These are phyloP conservation scores for Clarias magur DNA, from an alignment of 2,113 vertebrate genomes.

Conservation along the genomic window DNA sequence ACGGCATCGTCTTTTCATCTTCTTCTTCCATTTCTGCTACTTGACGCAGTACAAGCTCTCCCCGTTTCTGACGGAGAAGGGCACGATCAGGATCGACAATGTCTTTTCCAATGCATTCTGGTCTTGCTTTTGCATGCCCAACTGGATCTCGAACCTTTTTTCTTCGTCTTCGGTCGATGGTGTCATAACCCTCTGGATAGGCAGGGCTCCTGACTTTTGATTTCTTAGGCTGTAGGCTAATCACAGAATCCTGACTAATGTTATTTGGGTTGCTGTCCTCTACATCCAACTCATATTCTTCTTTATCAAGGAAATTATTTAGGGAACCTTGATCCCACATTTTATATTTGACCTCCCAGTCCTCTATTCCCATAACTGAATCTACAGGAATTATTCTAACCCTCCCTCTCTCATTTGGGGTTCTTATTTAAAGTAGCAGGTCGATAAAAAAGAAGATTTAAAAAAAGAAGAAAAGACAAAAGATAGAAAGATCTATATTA, in stretches of 20 bases:
- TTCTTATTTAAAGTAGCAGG: conserved; percentile 65
- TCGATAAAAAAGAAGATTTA: conserved; percentile 26
- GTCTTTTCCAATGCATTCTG: conserved; percentile 50
- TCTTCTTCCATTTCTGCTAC: conserved; percentile 71
- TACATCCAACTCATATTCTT: conserved; percentile 66
- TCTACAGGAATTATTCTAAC: conserved; percentile 87
- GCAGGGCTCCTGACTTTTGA: conserved; percentile 63
- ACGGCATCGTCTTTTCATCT: conserved; percentile 64
- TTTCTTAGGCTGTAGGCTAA: conserved; percentile 54
- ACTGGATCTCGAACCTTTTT: conserved; percentile 72
- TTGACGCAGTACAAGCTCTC: conserved; percentile 65
- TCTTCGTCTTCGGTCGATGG: conserved; percentile 81
- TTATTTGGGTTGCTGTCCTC: conserved; percentile 53
- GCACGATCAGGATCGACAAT: conserved; percentile 58
- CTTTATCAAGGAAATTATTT: conserved; percentile 78
- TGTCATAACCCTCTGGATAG: conserved; percentile 84
- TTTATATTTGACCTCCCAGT: conserved; percentile 80
- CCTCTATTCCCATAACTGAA: conserved; percentile 79
- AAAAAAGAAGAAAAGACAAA: conserved; percentile 53
- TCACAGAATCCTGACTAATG: conserved; percentile 59
- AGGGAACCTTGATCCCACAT: conserved; percentile 71
- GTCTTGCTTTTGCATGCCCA: conserved; percentile 47
- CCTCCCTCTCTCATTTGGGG: conserved; percentile 80
- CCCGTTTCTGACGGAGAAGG: conserved; percentile 65
- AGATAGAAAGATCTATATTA: conserved; percentile 58